Evolutionary conservation across 2,113 vertebrate species (phyloP), one percentile per base, ranked within the genome.

Genomic region (Sander vitreus): DNA sequence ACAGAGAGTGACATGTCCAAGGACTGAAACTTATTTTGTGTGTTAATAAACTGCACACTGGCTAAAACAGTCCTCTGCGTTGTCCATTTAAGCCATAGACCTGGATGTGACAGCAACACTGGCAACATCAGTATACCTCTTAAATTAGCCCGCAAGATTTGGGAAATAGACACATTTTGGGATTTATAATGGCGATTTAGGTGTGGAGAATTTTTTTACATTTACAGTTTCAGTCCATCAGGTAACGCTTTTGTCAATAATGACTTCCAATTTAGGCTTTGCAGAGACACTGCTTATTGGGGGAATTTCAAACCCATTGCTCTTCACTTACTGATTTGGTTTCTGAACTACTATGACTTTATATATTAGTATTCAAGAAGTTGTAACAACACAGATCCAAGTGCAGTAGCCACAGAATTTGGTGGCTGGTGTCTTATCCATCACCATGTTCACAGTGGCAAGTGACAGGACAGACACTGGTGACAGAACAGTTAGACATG

Each of bases 281-380:
- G 19, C 5, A 2, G 4, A 30, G 14, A 30, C 6, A 21, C 65
- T 62, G 30, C 25, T 60, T 45, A 30, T 21, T 23, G 1, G 4
- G 6, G 30, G 33, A 67, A n/a, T 66, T 59, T 60, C 9, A 50
- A 58, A 27, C 47, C 43, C 7, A 39, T 6, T 15, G 23, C 19
- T 58, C 30, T 23, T 30, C 10, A 18, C 16, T 77, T 27, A 14
- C 19, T 9, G 30, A 15, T 53, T 19, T 63, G 51, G 58, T 59
- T 51, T 19, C 27, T n/a, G 13, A 10, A 21, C 18, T 53, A 14
- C 39, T 1, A 0, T 8, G 2, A 6, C 14, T 45, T 4, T 11
- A 45, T 58, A 58, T 66, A 23, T n/a, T n/a, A 80, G 47, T 51
- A 27, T 73, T 65, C 4, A 58, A 27, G 39, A 62, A 63, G 50